A percentile compares a stretch with the other conserved stretches of the same genome.
These are phyloP conservation scores for Plemyria rubiginata DNA, from an alignment of 2,888 invertebrate genomes.

Conservation along the genomic window DNA sequence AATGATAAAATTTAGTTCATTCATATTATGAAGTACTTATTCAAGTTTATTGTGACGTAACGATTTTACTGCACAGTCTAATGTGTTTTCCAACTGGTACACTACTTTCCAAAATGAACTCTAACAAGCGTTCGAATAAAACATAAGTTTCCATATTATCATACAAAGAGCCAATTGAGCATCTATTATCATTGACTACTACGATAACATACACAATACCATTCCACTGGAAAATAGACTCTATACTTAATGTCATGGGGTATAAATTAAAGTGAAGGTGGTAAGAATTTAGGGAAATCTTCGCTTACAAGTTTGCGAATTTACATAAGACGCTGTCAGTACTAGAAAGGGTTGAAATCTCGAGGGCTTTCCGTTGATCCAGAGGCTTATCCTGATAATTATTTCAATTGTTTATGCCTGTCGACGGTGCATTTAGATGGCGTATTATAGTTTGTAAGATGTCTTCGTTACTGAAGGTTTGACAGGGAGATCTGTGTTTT, in stretches of 20 bases:
- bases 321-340: constrained; percentile 83
- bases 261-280: constrained; percentile 25
- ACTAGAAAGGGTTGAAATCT: constrained; percentile 81
- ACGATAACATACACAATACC: constrained; percentile 44
- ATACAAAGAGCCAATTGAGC: constrained; percentile 75
- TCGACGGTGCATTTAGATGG: constrained; percentile 83
- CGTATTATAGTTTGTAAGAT: constrained; percentile 82
- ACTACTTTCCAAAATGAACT: constrained; percentile 15
- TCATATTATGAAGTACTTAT: background rate
- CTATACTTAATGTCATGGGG: background rate
- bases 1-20: no score
- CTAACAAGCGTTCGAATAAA: constrained; percentile 56
- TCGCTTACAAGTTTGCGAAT: constrained; percentile 71
- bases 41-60: background rate
- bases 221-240: constrained; percentile 36
- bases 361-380: constrained; percentile 80
- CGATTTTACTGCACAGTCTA: constrained; percentile 1
- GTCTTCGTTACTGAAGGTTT: constrained; percentile 75
- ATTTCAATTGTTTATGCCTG: constrained; percentile 85
- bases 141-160: constrained; percentile 70
- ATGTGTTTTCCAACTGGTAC: constrained; percentile 5
- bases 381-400: constrained; percentile 83
- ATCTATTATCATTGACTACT: constrained; percentile 59
- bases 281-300: constrained; percentile 41
- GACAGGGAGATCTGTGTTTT: constrained; percentile 56